Percentiles rank a stretch among this genome's conserved stretches.
Evolutionary conservation across 2,797 vertebrate species (phyloP).

Genomic region (Siniperca obscura): DNA sequence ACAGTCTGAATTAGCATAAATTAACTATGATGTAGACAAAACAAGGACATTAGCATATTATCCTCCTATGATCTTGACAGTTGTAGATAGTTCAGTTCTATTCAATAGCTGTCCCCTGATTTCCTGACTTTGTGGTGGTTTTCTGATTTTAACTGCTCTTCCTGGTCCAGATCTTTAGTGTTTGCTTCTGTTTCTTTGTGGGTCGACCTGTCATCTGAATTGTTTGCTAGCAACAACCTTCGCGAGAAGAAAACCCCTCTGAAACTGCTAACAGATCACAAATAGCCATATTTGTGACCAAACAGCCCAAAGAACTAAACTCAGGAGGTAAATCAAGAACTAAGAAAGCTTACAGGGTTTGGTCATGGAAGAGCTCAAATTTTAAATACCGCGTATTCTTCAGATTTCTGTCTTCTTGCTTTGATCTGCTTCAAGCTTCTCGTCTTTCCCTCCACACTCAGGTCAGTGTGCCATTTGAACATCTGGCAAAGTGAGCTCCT

Average conservation of each 20-base stretch:
- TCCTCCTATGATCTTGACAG: background rate
- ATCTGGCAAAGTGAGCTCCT: constrained; percentile 94
- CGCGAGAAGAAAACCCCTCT: background rate
- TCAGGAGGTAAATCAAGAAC: constrained; percentile 5
- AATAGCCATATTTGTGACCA: background rate
- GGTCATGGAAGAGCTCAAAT: background rate
- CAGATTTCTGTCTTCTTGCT: constrained; percentile 9
- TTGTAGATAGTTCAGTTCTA: background rate
- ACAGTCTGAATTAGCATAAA: background rate
- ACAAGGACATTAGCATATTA: background rate
- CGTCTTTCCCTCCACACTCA: constrained; percentile 62
- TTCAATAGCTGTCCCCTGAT: background rate
- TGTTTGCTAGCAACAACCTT: background rate
- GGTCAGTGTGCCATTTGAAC: constrained; percentile 99
- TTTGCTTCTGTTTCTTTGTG: background rate
- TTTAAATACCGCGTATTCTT: background rate
- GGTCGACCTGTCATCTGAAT: background rate
- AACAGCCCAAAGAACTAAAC: background rate
- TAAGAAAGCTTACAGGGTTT: fast-evolving
- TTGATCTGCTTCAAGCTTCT: constrained; percentile 38
- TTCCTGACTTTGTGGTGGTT: background rate
- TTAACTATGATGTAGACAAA: background rate
- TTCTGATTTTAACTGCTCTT: background rate
- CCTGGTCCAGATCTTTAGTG: background rate
- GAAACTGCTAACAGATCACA: background rate